Percentiles rank a stretch among this genome's conserved stretches.
These are phyloP conservation scores for Drosophila kambysellisi DNA, from an alignment of 2,888 invertebrate species.

Conservation along the genomic window DNA sequence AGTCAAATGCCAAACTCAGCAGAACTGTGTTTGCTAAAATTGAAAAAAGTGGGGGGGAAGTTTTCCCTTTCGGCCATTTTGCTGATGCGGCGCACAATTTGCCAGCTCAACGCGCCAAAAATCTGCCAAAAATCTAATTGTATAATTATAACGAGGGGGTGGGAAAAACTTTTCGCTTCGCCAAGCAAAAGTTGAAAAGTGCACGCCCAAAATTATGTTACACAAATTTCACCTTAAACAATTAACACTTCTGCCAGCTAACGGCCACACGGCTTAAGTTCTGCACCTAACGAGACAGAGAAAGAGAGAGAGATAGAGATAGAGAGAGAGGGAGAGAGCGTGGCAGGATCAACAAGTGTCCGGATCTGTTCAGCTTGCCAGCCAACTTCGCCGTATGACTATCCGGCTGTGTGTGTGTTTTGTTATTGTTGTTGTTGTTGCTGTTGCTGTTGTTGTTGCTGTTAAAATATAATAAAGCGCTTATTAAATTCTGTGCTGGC, in stretches of 20 bases:
- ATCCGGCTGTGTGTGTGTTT: constrained; percentile 5
- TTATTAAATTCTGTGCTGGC: constrained; percentile 70
- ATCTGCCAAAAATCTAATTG: constrained; percentile 48
- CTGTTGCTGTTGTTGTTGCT: constrained; percentile 34
- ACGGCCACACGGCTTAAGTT: constrained; percentile 8
- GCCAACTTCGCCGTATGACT: constrained; percentile 53
- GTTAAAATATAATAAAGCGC: constrained; percentile 75
- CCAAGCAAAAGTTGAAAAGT: constrained; percentile 40
- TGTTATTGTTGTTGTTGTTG: constrained; percentile 28
- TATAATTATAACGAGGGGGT: constrained; percentile 43
- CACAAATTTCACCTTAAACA: constrained; percentile 58
- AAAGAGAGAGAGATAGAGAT: not conserved
- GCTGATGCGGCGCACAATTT: constrained; percentile 50
- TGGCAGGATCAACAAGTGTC: constrained; percentile 58
- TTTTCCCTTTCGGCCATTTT: constrained; percentile 22
- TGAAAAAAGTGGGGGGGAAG: not conserved
- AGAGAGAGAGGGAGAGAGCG: not conserved
- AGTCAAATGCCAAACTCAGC: constrained; percentile 17
- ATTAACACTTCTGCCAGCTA: constrained; percentile 59
- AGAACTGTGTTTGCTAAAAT: constrained; percentile 12
- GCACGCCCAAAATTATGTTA: constrained; percentile 47
- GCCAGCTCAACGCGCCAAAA: constrained; percentile 52
- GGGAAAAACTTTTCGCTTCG: constrained; percentile 28
- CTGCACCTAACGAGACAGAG: not conserved
- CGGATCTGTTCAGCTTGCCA: constrained; percentile 21